Conservation (phyloP, 2,113 vertebrate genomes). For the Etheostoma cragini region DNA sequence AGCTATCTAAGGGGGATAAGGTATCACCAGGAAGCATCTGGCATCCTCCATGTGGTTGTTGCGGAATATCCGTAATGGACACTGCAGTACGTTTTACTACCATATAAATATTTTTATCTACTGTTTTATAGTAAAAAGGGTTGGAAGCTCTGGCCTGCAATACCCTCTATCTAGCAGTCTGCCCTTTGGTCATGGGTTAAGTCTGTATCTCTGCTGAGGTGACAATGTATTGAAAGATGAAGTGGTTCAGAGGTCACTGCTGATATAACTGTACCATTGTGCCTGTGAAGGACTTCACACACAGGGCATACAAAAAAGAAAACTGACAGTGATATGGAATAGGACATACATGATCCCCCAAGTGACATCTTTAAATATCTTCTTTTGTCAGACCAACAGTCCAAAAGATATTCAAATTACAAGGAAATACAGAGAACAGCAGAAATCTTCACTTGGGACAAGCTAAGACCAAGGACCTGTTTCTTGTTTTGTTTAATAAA, state of each 20-base stretch:
- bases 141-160: neutral
- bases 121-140: constrained; percentile 3
- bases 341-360: neutral
- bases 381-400: neutral
- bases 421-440: neutral
- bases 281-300: neutral
- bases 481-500: neutral
- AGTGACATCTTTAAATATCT: neutral
- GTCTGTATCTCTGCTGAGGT: constrained; percentile 54
- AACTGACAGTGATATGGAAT: neutral
- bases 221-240: constrained; percentile 60
- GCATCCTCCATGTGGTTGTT: constrained; percentile 54
- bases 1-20: neutral
- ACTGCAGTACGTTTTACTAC: neutral
- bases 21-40: constrained; percentile 76
- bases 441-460: neutral
- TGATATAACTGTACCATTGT: constrained; percentile 42
- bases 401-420: neutral
- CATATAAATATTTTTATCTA: constrained; percentile 2
- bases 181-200: constrained; percentile 58
- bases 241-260: constrained; percentile 66
- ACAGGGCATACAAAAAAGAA: neutral
- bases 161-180: constrained; percentile 7
- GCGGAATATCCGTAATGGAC: constrained; percentile 38
- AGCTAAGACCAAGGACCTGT: neutral